Evolutionary conservation across 2,797 vertebrate species (phyloP).

Genomic region (Neosilurus mollespiculum): DNA sequence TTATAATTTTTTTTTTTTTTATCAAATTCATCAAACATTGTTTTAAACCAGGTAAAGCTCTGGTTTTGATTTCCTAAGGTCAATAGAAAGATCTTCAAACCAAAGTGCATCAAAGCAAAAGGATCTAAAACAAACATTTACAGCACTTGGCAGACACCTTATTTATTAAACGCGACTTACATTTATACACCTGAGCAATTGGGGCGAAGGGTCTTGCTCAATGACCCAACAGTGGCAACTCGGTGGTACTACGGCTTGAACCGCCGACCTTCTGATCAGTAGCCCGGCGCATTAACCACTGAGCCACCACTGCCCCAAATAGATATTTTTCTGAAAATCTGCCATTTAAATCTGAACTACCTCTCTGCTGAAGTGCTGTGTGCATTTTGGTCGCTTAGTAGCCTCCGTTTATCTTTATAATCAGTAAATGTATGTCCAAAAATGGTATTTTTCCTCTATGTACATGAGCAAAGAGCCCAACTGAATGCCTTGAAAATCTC

Average conservation of each 20-base stretch:
- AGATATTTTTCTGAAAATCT: too few relatives aligned
- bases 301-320: too few relatives aligned
- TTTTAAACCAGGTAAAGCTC: not conserved
- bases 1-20: not conserved
- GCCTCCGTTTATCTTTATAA: not conserved
- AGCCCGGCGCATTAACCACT: too few relatives aligned
- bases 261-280: too few relatives aligned
- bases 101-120: conserved; percentile 31
- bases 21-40: not conserved
- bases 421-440: not conserved
- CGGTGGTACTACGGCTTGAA: too few relatives aligned
- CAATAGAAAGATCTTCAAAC: not conserved
- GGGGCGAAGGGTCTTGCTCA: too few relatives aligned
- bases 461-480: not conserved
- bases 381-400: conserved; percentile 31
- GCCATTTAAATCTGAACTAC: not conserved
- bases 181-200: too few relatives aligned
- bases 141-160: too few relatives aligned
- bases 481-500: not conserved
- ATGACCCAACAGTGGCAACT: too few relatives aligned
- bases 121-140: not conserved
- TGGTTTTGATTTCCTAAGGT: not conserved
- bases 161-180: too few relatives aligned
- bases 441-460: not conserved
- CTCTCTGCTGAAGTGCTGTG: conserved; percentile 18